Percentiles rank a stretch among this genome's conserved stretches.
These are phyloP conservation scores for Habropoda laboriosa DNA, from an alignment of 1,140 invertebrate species.

Conservation along the genomic window DNA sequence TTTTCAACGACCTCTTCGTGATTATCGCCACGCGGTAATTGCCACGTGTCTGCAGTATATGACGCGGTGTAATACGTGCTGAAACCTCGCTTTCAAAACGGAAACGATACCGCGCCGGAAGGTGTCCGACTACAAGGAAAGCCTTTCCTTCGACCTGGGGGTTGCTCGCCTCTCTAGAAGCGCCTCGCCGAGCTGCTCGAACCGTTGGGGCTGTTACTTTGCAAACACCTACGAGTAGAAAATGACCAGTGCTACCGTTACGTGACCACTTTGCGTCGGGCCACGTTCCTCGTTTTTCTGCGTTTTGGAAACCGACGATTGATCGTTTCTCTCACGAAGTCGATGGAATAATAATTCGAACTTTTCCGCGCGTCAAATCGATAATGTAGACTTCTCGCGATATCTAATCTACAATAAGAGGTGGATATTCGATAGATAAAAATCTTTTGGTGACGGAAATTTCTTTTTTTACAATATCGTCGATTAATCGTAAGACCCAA, in stretches of 20 bases:
- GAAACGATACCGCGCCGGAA: slow-evolving; percentile 79
- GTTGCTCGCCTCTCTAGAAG: background rate
- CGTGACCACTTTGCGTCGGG: slow-evolving; percentile 20
- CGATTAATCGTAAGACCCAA: no score
- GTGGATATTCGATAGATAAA: no score
- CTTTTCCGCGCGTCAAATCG: background rate
- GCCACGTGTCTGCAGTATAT: slow-evolving; percentile 50
- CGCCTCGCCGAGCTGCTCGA: background rate
- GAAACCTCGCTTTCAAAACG: slow-evolving; percentile 72
- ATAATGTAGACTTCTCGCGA: no score
- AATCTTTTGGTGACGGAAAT: no score
- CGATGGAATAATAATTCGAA: no score
- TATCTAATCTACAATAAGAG: no score
- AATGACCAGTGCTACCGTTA: slow-evolving; percentile 20
- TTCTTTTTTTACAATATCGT: no score
- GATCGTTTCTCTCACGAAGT: background rate
- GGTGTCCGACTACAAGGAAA: slow-evolving; percentile 78
- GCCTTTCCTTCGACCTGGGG: slow-evolving; percentile 67
- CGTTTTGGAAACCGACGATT: slow-evolving; percentile 1
- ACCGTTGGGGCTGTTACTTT: slow-evolving; percentile 2
- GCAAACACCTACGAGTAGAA: slow-evolving; percentile 26
- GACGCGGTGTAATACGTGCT: slow-evolving; percentile 49
- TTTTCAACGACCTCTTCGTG: slow-evolving; percentile 51
- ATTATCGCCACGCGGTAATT: slow-evolving; percentile 57
- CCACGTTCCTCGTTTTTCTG: background rate